Evolutionary conservation across 2,113 vertebrate genomes (phyloP), one percentile per base, ranked within the genome.

Genomic region (Catharus minimus): DNA sequence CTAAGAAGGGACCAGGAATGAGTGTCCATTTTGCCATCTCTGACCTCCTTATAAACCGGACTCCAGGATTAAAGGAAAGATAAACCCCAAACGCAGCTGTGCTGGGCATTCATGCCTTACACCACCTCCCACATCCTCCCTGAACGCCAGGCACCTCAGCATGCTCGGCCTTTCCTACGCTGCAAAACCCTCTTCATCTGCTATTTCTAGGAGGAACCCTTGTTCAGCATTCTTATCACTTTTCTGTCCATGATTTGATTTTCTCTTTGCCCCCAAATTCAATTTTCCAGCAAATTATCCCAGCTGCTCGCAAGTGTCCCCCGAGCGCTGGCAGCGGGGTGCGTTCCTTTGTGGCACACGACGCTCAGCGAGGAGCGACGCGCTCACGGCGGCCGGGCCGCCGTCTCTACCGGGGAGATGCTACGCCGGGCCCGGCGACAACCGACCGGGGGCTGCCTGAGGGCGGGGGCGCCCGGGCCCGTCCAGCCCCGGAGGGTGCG

Each of bases 181-280:
- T 32, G 24, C 22, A 4, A 93, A 91, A 21, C 68, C 3, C 10
- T 53, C 92, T 81, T 78, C 71, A 55, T 38, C 73, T 52, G 65
- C 9, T 55, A 33, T 23, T 81, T 62, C 74, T 52, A 57, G 9
- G 65, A 74, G 68, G 72, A 86, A 24, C 26, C 68, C 69, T 79
- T 60, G 66, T 78, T 90, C 84, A 75, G 83, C 71, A 81, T 94
- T 86, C 92, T 87, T 85, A 72, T 47, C 80, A 46, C 72, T 94
- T 58, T 88, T 73, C 57, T 71, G 4, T 60, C 61, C 20, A 68
- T 43, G 71, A 67, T 92, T 23, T 86, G 80, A 88, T 95, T 75
- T 95, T 83, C 62, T 60, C 76, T 71, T 50, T 68, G 76, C 58
- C 72, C 72, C 43, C 12, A 10, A 73, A 96, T 73, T 55, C 89